Evolutionary conservation across 2,113 vertebrate species (phyloP).

Genomic region (Cichladusa arquata): DNA sequence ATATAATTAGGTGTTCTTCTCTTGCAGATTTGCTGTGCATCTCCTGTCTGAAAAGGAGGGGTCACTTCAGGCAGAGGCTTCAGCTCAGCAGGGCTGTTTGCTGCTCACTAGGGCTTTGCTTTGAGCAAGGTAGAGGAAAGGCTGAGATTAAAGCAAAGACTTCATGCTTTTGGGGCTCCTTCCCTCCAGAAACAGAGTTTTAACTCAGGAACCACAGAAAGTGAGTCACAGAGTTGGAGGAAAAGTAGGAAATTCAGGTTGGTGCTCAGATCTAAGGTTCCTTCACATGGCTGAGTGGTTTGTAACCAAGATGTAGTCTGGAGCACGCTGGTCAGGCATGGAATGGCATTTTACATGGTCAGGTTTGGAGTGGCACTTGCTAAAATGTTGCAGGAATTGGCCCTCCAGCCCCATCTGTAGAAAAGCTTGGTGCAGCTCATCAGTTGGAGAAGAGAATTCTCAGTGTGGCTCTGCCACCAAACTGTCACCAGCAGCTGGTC

Average conservation of each 20-base stretch:
- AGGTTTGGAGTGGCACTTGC: background rate
- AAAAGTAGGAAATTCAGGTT: background rate
- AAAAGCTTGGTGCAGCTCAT: background rate
- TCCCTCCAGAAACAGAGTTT: conserved; percentile 22
- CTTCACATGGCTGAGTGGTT: background rate
- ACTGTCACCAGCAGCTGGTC: background rate
- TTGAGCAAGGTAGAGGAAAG: background rate
- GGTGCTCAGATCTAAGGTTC: background rate
- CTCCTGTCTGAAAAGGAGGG: conserved; percentile 41
- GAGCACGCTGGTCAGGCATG: background rate
- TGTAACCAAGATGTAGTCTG: background rate
- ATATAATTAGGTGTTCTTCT: conserved; percentile 55
- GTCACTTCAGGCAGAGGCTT: conserved; percentile 24
- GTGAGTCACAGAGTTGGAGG: background rate
- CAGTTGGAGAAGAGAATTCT: accelerated
- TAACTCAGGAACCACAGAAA: background rate
- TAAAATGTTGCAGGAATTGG: background rate
- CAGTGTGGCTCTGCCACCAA: background rate
- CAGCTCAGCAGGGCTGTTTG: conserved; percentile 15
- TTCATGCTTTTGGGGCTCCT: conserved; percentile 25
- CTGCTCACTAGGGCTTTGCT: conserved; percentile 6
- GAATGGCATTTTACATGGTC: too few species aligned
- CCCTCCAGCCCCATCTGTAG: background rate
- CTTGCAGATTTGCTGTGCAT: background rate
- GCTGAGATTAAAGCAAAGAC: background rate